Evolutionary conservation across 2,888 invertebrate species (phyloP).

Genomic region (Limnephilus marmoratus): DNA sequence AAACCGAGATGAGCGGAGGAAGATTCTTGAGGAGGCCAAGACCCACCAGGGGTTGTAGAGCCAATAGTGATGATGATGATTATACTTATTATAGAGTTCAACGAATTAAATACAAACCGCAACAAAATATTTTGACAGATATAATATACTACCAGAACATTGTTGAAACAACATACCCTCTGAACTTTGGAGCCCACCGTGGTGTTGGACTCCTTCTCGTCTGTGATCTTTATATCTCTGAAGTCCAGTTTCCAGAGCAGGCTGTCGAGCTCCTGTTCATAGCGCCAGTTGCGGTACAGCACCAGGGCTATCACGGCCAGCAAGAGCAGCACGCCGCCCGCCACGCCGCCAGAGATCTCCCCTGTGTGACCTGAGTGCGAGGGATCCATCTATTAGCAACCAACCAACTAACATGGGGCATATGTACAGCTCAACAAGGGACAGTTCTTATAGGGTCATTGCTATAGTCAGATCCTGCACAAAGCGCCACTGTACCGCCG

Average conservation of each 20-base stretch:
- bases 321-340: constrained; percentile 85
- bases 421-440: too few relatives aligned
- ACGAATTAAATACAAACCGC: too few relatives aligned
- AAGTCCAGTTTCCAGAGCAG: constrained; percentile 96
- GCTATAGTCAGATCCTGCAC: too few relatives aligned
- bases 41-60: too few relatives aligned
- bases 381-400: background rate
- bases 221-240: constrained; percentile 88
- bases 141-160: background rate
- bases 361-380: constrained; percentile 84
- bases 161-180: constrained; percentile 67
- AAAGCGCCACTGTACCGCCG: too few relatives aligned
- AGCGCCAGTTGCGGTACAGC: constrained; percentile 93
- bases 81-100: too few relatives aligned
- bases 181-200: constrained; percentile 70
- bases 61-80: too few relatives aligned
- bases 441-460: too few relatives aligned
- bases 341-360: constrained; percentile 89
- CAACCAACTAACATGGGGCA: too few relatives aligned
- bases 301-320: constrained; percentile 85
- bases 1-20: too few relatives aligned
- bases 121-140: too few relatives aligned
- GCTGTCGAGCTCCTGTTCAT: constrained; percentile 95
- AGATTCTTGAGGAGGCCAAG: too few relatives aligned
- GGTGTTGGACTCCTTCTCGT: constrained; percentile 73